Evolutionary conservation across 2,797 vertebrate genomes (phyloP).

Genomic region (Helarctos malayanus): DNA sequence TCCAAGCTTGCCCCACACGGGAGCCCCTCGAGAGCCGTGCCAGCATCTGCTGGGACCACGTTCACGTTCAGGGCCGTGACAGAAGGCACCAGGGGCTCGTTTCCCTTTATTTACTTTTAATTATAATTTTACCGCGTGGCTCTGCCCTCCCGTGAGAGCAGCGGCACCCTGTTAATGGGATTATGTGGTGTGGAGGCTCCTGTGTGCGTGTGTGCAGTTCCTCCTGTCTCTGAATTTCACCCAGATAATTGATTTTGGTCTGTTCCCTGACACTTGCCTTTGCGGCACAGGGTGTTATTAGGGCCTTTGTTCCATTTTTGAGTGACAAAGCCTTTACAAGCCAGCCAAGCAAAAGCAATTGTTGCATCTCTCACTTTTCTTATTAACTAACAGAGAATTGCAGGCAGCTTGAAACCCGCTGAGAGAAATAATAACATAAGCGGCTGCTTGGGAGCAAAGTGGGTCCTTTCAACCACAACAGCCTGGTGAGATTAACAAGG

Average conservation of each 20-base stretch:
- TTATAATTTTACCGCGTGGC: conserved; percentile 84
- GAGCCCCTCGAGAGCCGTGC: neutral
- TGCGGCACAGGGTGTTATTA: conserved; percentile 87
- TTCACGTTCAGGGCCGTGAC: neutral
- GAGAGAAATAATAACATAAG: conserved; percentile 84
- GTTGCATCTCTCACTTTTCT: conserved; percentile 88
- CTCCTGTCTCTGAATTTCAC: conserved; percentile 85
- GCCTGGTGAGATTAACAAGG: conserved; percentile 80
- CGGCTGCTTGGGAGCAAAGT: conserved; percentile 82
- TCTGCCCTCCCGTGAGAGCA: conserved; percentile 76
- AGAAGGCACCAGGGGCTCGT: conserved; percentile 61
- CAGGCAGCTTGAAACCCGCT: conserved; percentile 80
- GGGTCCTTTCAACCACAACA: conserved; percentile 81
- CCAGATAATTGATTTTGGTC: conserved; percentile 90
- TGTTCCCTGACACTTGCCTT: conserved; percentile 88
- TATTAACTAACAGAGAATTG: conserved; percentile 88
- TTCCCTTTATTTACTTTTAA: conserved; percentile 89
- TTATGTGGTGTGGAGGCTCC: conserved; percentile 85
- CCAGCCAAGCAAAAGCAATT: conserved; percentile 89
- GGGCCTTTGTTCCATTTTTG: conserved; percentile 89
- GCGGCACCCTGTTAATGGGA: conserved; percentile 85
- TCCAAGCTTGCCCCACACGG: neutral
- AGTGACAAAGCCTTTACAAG: conserved; percentile 89
- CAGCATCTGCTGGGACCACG: neutral
- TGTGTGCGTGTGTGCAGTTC: conserved; percentile 34